Conservation (phyloP, 2,888 invertebrate species). For the Torymus auratus region DNA sequence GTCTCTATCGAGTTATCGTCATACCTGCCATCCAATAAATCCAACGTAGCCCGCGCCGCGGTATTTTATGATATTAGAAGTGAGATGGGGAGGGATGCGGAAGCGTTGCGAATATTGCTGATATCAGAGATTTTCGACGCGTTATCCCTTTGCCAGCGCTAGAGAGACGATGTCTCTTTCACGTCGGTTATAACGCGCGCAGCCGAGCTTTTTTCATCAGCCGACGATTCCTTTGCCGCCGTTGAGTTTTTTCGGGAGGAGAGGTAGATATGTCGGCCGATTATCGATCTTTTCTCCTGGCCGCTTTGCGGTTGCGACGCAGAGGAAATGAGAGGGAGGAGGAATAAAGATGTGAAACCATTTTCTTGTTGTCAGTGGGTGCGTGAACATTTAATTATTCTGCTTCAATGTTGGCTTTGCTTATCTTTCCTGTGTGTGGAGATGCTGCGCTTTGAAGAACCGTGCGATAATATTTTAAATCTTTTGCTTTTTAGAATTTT, state of each 20-base stretch:
- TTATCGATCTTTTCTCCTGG: slow-evolving; percentile 16
- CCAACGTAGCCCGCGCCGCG: slow-evolving; percentile 60
- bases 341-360: slow-evolving; percentile 23
- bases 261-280: background rate
- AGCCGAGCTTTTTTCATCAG: background rate
- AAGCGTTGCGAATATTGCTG: slow-evolving; percentile 21
- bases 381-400: slow-evolving; percentile 38
- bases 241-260: background rate
- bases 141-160: too few relatives aligned
- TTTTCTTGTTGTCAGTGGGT: slow-evolving; percentile 21
- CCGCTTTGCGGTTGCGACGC: background rate
- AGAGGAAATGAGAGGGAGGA: background rate
- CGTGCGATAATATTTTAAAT: too few relatives aligned
- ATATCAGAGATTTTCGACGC: slow-evolving; percentile 37
- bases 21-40: slow-evolving; percentile 71
- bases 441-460: too few relatives aligned
- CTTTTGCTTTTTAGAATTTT: too few relatives aligned
- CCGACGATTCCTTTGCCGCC: slow-evolving; percentile 1
- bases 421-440: background rate
- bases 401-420: background rate
- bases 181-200: slow-evolving; percentile 17
- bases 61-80: slow-evolving; percentile 59
- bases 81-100: background rate
- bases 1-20: slow-evolving; percentile 70
- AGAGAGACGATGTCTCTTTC: slow-evolving; percentile 1